Evolutionary conservation across 2,113 vertebrate species (phyloP).

Genomic region (Myiopsitta monachus): DNA sequence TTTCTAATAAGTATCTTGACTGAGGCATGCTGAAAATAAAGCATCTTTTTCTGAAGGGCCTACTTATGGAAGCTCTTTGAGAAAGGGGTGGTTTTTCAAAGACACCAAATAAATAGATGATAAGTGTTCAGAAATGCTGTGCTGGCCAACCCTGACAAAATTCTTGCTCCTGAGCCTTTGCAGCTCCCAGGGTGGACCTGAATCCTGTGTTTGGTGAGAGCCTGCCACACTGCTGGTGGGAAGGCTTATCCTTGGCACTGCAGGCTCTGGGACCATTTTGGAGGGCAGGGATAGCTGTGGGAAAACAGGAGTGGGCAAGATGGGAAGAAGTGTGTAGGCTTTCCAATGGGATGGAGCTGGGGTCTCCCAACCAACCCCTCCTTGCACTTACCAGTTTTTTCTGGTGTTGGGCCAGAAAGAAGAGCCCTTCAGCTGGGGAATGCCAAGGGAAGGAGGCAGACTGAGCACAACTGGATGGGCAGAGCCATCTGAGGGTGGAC

Average conservation of each 20-base stretch:
- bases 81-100: not conserved
- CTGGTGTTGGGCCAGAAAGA: not conserved
- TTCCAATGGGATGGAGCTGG: accelerated
- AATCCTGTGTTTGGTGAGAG: not conserved
- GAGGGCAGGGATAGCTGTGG: accelerated
- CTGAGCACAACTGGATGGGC: not conserved
- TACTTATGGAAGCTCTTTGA: not conserved
- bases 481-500: not conserved
- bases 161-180: not conserved
- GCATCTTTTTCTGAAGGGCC: not conserved
- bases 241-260: not conserved
- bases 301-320: not conserved
- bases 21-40: not conserved
- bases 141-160: not conserved
- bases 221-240: not conserved
- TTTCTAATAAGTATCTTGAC: not conserved
- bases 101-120: not conserved
- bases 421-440: not conserved
- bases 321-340: not conserved
- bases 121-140: not conserved
- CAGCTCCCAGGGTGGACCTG: not conserved
- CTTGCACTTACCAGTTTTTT: not conserved
- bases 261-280: not conserved
- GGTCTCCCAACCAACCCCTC: accelerated
- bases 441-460: not conserved